phyloP scores from a whole-genome alignment of 1,140 invertebrate species.

The Macrobrachium nipponense region DNA sequence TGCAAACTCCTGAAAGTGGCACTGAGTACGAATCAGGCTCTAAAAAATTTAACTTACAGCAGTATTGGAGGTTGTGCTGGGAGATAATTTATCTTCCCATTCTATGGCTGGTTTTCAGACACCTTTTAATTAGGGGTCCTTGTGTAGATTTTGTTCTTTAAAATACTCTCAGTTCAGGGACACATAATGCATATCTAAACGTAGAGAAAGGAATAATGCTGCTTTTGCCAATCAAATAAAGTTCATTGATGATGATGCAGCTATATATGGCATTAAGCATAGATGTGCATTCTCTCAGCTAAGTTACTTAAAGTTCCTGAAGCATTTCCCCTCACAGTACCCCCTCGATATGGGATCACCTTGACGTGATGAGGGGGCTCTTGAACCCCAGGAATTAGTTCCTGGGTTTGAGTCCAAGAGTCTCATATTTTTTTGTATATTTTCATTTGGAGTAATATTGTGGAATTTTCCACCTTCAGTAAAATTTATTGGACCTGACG shows the following conservation, averaged over 20 bases:
- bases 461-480: too few relatives aligned
- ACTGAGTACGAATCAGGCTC: neutral
- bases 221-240: neutral
- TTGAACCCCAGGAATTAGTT: too few relatives aligned
- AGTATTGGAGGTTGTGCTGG: neutral
- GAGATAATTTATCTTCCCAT: constrained; percentile 19
- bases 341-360: too few relatives aligned
- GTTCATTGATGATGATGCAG: neutral
- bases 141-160: neutral
- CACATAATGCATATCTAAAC: neutral
- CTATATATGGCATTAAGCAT: constrained; percentile 4
- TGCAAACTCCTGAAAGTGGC: neutral
- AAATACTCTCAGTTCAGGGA: constrained; percentile 16
- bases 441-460: too few relatives aligned
- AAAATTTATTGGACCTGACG: too few relatives aligned
- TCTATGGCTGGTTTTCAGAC: constrained; percentile 11
- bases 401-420: too few relatives aligned
- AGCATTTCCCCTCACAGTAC: too few relatives aligned
- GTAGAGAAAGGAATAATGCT: neutral
- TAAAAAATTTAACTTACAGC: neutral
- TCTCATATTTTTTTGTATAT: too few relatives aligned
- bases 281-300: neutral
- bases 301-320: neutral
- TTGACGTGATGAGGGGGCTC: too few relatives aligned
- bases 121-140: neutral